A percentile compares a stretch with the other conserved stretches of the same genome.
Evolutionary conservation across 2,797 vertebrate species (phyloP).

Genomic region (Leptodactylus fallax): DNA sequence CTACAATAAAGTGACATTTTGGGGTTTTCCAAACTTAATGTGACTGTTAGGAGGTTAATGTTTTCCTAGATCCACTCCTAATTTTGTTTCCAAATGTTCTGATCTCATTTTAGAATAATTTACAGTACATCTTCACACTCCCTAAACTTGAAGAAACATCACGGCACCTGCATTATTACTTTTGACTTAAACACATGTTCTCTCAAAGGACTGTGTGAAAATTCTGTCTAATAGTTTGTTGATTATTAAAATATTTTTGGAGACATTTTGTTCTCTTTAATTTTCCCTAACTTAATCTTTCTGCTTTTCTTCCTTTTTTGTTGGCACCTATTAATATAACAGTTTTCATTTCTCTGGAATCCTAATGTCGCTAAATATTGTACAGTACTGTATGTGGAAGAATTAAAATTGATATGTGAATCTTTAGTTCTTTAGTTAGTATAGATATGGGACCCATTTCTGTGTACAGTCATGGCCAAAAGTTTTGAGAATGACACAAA

Average conservation of each 20-base stretch:
- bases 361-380: not conserved
- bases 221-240: not conserved
- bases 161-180: conserved; percentile 15
- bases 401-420: not conserved
- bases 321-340: not conserved
- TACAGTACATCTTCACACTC: not conserved
- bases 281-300: not conserved
- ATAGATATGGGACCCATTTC: not conserved
- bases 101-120: not conserved
- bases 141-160: conserved; percentile 7
- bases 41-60: not conserved
- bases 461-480: too few species aligned
- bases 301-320: not conserved
- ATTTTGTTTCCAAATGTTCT: conserved; percentile 13
- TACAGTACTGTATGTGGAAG: not conserved
- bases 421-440: not conserved
- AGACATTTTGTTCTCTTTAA: not conserved
- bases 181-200: conserved; percentile 32
- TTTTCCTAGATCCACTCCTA: conserved; percentile 22
- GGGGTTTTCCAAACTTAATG: too few species aligned
- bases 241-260: not conserved
- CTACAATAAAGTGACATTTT: too few species aligned
- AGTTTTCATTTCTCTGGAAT: not conserved
- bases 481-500: too few species aligned
- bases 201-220: not conserved